Evolutionary conservation across 1,140 invertebrate species (phyloP).

Genomic region (Caerostris darwini): DNA sequence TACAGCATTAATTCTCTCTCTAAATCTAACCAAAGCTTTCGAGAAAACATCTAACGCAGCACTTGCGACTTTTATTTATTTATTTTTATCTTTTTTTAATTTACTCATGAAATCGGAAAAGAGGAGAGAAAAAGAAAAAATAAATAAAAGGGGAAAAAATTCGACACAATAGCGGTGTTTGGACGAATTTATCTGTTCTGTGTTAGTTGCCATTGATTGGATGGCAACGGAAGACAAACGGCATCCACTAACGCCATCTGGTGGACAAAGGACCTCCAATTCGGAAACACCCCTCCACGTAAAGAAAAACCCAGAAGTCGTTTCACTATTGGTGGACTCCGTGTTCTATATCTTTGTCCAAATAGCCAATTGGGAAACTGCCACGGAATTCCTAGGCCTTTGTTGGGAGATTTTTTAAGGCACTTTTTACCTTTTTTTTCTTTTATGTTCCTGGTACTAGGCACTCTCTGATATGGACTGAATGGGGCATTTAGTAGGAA

Average conservation of each 20-base stretch:
- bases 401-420: slow-evolving; percentile 26
- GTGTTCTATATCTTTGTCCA: slow-evolving; percentile 68
- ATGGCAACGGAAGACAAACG: slow-evolving; percentile 74
- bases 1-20: slow-evolving; percentile 69
- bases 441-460: background rate
- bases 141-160: slow-evolving; percentile 50
- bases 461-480: slow-evolving; percentile 35
- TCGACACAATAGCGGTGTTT: slow-evolving; percentile 73
- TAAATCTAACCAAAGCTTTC: slow-evolving; percentile 53
- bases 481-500: slow-evolving; percentile 62
- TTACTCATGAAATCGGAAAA: slow-evolving; percentile 64
- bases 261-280: slow-evolving; percentile 73
- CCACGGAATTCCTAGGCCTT: slow-evolving; percentile 54
- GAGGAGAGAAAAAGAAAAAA: background rate
- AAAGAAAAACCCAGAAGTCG: slow-evolving; percentile 63
- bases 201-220: slow-evolving; percentile 76
- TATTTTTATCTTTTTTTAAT: slow-evolving; percentile 46
- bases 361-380: slow-evolving; percentile 70
- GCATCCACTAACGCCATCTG: slow-evolving; percentile 64
- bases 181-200: slow-evolving; percentile 74
- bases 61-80: slow-evolving; percentile 44
- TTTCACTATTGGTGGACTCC: slow-evolving; percentile 71
- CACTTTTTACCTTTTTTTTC: slow-evolving; percentile 1
- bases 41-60: slow-evolving; percentile 73
- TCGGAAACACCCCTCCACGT: slow-evolving; percentile 30